These are phyloP conservation scores for Lasiommata megera DNA, from an alignment of 2,888 invertebrate species.

Conservation along the genomic window DNA sequence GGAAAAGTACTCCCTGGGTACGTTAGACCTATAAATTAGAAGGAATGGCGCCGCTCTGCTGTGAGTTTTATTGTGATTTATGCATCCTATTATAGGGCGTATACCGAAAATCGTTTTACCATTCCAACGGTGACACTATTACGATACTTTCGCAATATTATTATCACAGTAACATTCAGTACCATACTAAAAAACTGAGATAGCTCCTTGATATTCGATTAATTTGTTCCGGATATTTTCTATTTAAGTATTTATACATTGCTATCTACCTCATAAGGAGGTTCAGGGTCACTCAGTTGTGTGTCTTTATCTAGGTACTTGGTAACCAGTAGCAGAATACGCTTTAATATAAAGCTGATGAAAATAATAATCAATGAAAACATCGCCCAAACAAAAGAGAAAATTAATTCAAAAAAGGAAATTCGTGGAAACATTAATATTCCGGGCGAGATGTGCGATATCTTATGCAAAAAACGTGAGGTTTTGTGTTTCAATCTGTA, in stretches of 20 bases:
- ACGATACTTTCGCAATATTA: conserved; percentile 39
- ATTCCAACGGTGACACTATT: conserved; percentile 56
- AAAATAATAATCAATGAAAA: too few species aligned
- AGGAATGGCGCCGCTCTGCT: conserved; percentile 54
- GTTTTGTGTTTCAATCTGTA: conserved; percentile 48
- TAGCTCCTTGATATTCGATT: too few species aligned
- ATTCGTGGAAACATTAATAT: not conserved
- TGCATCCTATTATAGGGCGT: conserved; percentile 62
- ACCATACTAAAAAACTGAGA: too few species aligned
- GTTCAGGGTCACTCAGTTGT: too few species aligned
- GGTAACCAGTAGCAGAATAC: too few species aligned
- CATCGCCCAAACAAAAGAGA: not conserved
- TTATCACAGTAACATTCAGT: too few species aligned
- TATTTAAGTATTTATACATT: too few species aligned
- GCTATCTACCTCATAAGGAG: too few species aligned
- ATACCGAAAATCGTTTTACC: conserved; percentile 54
- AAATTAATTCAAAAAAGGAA: conserved; percentile 2
- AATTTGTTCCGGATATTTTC: too few species aligned
- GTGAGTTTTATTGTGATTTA: conserved; percentile 68
- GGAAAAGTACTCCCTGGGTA: conserved; percentile 22
- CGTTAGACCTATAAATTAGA: conserved; percentile 51
- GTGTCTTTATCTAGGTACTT: too few species aligned
- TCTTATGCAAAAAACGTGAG: conserved; percentile 56
- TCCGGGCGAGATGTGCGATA: conserved; percentile 2
- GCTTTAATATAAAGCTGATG: too few species aligned